These are phyloP conservation scores for Terebella lapidaria DNA, from an alignment of 2,888 invertebrate species.

Conservation along the genomic window DNA sequence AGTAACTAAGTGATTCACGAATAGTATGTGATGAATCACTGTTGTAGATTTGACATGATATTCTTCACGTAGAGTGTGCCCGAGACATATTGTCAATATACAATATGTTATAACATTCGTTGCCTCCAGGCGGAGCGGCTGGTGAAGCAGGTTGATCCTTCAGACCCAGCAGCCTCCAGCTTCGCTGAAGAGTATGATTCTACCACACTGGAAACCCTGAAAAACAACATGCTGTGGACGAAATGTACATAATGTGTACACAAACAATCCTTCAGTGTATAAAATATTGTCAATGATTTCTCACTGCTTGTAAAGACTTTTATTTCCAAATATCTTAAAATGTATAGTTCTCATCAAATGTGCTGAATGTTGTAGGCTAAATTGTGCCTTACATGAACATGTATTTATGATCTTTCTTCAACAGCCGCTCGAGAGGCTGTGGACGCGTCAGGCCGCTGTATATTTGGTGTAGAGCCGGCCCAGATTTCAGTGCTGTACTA, in stretches of 20 bases:
- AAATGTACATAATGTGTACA: conserved; percentile 27
- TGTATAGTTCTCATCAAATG: background rate
- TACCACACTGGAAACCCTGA: conserved; percentile 37
- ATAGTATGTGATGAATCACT: no score
- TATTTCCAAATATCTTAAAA: no score
- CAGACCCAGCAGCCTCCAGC: conserved; percentile 35
- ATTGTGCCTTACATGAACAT: no score
- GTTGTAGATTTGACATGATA: no score
- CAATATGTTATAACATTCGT: no score
- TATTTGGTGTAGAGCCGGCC: conserved; percentile 44
- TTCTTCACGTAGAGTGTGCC: no score
- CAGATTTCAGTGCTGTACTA: conserved; percentile 49
- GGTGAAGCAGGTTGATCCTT: conserved; percentile 7
- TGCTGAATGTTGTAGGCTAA: no score
- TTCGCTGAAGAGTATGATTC: conserved; percentile 40
- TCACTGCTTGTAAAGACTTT: background rate
- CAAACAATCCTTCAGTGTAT: no score
- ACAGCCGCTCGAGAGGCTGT: conserved; percentile 39
- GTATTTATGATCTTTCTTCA: conserved; percentile 4
- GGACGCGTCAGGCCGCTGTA: conserved; percentile 34
- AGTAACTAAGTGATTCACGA: no score
- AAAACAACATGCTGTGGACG: conserved; percentile 34
- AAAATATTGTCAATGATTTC: no score
- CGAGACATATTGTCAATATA: no score
- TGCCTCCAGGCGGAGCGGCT: conserved; percentile 15